Conservation (phyloP, 64 coral and sea anemone species). For the Dendrophyllia cribrosa region DNA sequence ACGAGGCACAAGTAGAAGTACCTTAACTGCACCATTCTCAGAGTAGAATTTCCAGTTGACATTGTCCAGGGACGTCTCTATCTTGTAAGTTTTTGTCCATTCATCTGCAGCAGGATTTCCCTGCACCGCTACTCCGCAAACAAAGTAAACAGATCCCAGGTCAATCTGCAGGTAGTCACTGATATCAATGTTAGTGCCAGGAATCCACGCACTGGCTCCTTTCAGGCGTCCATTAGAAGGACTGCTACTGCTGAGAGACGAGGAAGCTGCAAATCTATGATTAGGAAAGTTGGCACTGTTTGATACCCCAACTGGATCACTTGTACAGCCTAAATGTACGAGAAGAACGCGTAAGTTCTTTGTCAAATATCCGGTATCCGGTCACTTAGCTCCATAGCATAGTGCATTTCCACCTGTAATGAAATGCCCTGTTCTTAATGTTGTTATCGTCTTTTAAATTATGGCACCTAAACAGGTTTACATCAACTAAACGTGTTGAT, state of each 20-base stretch:
- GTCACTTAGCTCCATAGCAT: constrained; percentile 4
- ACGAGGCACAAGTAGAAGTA: background rate
- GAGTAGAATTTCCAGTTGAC: background rate
- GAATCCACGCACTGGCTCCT: background rate
- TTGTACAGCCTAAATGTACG: background rate
- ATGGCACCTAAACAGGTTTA: too few relatives aligned
- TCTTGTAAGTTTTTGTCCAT: constrained; percentile 4
- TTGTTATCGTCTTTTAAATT: too few relatives aligned
- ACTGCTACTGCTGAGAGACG: background rate
- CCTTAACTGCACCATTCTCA: background rate
- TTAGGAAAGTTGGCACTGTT: background rate
- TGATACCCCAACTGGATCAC: background rate
- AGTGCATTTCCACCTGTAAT: background rate
- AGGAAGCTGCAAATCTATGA: background rate
- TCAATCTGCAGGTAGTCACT: constrained; percentile 11
- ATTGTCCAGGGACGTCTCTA: background rate
- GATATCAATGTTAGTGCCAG: background rate
- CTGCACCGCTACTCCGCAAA: background rate
- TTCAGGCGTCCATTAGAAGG: background rate
- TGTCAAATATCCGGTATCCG: background rate
- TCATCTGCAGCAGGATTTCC: background rate
- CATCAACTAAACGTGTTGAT: too few relatives aligned
- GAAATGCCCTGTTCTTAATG: too few relatives aligned
- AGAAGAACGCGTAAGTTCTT: background rate
- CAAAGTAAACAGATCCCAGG: background rate